Evolutionary conservation across 2,797 vertebrate species (phyloP).

Genomic region (Scyliorhinus canicula): DNA sequence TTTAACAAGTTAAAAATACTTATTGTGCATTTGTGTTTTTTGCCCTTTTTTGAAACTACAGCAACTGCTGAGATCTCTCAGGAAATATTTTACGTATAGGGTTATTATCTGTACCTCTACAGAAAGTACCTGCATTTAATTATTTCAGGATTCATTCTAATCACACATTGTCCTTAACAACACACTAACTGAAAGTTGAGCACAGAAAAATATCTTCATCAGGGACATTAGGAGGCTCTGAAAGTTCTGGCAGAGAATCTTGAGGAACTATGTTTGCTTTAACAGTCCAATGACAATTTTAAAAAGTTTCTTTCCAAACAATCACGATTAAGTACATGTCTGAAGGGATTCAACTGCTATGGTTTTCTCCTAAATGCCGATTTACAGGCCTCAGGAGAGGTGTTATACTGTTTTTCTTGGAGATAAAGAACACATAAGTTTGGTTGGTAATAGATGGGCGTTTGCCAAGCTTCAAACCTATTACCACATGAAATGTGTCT

Average conservation of each 20-base stretch:
- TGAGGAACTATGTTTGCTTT: constrained; percentile 34
- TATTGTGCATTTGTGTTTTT: not conserved
- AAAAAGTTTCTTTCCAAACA: constrained; percentile 34
- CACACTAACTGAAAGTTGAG: not conserved
- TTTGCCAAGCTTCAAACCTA: constrained; percentile 40
- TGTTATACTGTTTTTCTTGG: constrained; percentile 29
- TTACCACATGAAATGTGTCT: constrained; percentile 46
- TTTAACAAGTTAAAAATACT: not conserved
- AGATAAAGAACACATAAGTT: constrained; percentile 21
- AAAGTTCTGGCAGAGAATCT: not conserved
- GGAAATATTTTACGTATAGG: not conserved
- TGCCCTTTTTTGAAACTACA: not conserved
- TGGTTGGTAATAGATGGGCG: constrained; percentile 22
- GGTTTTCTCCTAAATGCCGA: constrained; percentile 26
- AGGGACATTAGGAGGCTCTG: not conserved
- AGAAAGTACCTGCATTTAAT: not conserved
- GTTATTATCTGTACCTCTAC: not conserved
- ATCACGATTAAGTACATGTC: constrained; percentile 8
- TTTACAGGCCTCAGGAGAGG: constrained; percentile 24
- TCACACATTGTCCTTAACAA: not conserved
- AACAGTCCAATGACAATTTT: constrained; percentile 27
- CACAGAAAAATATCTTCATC: constrained; percentile 17
- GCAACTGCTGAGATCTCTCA: not conserved
- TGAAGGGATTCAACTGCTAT: constrained; percentile 32
- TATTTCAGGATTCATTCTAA: constrained; percentile 1